phyloP scores from a whole-genome alignment of 2,797 vertebrate genomes.

The Rhinella marina region DNA sequence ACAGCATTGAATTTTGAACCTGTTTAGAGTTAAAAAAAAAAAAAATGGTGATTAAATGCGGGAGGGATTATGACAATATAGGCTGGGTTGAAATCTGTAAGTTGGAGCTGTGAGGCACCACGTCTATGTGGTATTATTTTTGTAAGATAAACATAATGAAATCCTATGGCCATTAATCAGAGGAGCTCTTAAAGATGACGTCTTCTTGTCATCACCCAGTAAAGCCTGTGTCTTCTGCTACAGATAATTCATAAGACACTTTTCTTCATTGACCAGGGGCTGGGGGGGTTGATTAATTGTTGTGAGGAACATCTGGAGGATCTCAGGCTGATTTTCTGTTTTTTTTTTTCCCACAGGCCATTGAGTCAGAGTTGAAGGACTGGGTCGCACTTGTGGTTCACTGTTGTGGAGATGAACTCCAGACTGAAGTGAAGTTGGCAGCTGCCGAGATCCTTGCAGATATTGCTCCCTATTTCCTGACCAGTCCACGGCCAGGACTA shows the following conservation, averaged over 20 bases:
- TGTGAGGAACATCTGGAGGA: slow-evolving; percentile 28
- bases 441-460: slow-evolving; percentile 82
- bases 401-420: slow-evolving; percentile 84
- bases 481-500: slow-evolving; percentile 74
- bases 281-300: not conserved
- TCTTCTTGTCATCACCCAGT: slow-evolving; percentile 8
- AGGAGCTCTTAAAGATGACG: not conserved
- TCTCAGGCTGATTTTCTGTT: not conserved
- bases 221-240: not conserved
- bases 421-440: slow-evolving; percentile 83
- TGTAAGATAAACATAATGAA: slow-evolving; percentile 17
- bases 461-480: slow-evolving; percentile 76
- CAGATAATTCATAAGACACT: not conserved
- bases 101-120: too few species aligned
- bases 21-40: too few species aligned
- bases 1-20: too few species aligned
- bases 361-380: slow-evolving; percentile 69
- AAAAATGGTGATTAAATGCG: not conserved
- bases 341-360: slow-evolving; percentile 58
- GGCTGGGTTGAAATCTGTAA: not conserved
- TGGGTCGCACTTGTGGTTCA: slow-evolving; percentile 82
- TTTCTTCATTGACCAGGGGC: not conserved
- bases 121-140: slow-evolving; percentile 18
- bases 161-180: not conserved
- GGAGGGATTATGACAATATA: not conserved